Evolutionary conservation across 2,797 vertebrate species (phyloP).

Genomic region (Liparis tanakae): DNA sequence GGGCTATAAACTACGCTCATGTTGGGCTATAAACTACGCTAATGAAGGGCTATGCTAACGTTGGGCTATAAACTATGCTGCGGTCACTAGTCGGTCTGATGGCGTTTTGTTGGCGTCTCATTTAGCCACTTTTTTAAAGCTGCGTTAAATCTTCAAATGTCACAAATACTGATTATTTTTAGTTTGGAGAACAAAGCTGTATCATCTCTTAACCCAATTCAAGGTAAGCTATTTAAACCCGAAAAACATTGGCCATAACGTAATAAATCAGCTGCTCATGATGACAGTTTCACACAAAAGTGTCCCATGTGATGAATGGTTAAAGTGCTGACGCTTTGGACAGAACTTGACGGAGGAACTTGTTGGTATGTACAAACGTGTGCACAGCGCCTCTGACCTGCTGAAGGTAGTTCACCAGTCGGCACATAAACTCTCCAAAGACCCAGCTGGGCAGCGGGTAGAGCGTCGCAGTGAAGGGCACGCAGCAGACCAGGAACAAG

Average conservation of each 20-base stretch:
- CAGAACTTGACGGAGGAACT: background rate
- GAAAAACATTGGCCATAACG: background rate
- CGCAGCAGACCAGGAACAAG: slow-evolving; percentile 84
- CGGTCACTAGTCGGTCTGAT: no score
- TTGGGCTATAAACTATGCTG: no score
- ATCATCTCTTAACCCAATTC: no score
- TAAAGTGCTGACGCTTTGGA: background rate
- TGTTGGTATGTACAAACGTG: background rate
- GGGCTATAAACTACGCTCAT: no score
- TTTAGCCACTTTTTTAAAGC: background rate
- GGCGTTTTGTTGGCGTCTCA: no score
- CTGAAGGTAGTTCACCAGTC: slow-evolving; percentile 85
- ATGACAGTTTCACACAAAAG: background rate
- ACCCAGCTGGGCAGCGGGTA: slow-evolving; percentile 87
- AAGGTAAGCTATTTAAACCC: no score
- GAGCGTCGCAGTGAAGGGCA: slow-evolving; percentile 86
- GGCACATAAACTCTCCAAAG: slow-evolving; percentile 86
- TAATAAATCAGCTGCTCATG: background rate
- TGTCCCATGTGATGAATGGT: background rate
- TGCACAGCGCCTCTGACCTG: slow-evolving; percentile 69
- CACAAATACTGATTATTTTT: no score
- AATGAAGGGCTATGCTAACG: no score
- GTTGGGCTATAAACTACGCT: no score
- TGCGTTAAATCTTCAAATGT: background rate
- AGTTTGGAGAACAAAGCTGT: no score